A percentile compares a stretch with the other conserved stretches of the same genome.
Evolutionary conservation across 1,140 invertebrate species (phyloP).

Genomic region (Cydia fagiglandana): DNA sequence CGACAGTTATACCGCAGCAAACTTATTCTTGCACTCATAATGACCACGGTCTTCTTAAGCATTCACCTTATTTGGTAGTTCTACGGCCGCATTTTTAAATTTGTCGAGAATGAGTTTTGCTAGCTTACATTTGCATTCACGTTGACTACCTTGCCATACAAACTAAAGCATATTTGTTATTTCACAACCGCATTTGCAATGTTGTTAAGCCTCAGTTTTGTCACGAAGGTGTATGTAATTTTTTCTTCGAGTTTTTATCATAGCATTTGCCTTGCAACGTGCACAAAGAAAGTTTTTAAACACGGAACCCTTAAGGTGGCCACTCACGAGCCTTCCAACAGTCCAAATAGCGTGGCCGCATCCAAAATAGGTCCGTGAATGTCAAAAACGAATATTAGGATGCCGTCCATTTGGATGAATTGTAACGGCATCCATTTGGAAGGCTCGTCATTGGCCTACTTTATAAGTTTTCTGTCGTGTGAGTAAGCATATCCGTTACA

Average conservation of each 20-base stretch:
- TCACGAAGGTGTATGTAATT: background rate
- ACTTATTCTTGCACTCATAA: background rate
- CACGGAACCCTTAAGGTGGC: too few species aligned
- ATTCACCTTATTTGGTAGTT: background rate
- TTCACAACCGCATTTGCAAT: background rate
- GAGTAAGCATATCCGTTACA: too few species aligned
- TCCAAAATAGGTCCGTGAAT: too few species aligned
- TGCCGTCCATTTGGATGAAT: too few species aligned
- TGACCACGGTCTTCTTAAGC: background rate
- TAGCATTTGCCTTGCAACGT: background rate
- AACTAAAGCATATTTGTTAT: background rate
- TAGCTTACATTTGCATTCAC: background rate
- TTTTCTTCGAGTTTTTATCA: background rate
- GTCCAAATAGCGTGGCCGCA: too few species aligned
- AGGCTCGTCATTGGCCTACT: too few species aligned
- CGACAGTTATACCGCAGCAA: background rate
- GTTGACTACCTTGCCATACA: background rate
- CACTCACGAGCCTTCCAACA: too few species aligned
- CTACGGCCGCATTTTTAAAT: background rate
- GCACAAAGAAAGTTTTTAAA: background rate
- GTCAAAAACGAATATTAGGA: too few species aligned
- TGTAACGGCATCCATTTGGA: too few species aligned
- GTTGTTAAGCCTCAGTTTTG: background rate
- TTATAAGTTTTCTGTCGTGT: too few species aligned
- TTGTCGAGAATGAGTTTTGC: background rate